A percentile compares a stretch with the other conserved stretches of the same genome.
These are phyloP conservation scores for Loris lydekkerianus DNA, from an alignment of 2,797 vertebrate species.

Conservation along the genomic window DNA sequence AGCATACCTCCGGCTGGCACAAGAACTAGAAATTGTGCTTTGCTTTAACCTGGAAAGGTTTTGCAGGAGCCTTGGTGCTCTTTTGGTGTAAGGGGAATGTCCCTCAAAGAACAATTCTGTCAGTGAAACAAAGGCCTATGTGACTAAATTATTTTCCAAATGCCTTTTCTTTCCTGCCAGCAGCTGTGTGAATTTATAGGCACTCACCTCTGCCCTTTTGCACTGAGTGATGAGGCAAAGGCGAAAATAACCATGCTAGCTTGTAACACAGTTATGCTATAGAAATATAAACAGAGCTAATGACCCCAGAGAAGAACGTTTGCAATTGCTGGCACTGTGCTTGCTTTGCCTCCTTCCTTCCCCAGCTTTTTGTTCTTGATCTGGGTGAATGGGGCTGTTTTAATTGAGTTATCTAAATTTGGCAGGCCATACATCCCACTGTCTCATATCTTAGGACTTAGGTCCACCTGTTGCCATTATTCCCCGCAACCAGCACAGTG, in stretches of 20 bases:
- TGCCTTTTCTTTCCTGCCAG: conserved; percentile 68
- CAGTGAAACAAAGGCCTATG: conserved; percentile 62
- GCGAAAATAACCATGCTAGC: conserved; percentile 71
- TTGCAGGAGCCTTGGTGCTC: conserved; percentile 65
- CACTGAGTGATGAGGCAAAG: conserved; percentile 74
- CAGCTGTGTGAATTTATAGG: conserved; percentile 81
- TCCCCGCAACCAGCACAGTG: conserved; percentile 46
- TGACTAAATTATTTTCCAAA: conserved; percentile 75
- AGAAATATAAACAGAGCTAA: conserved; percentile 72
- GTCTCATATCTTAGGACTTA: conserved; percentile 78
- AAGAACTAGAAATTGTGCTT: conserved; percentile 79
- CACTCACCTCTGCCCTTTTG: conserved; percentile 72
- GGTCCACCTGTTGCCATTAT: conserved; percentile 82
- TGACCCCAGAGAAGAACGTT: conserved; percentile 80
- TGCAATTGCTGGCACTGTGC: conserved; percentile 71
- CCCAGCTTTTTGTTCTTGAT: conserved; percentile 26
- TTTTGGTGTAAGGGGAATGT: conserved; percentile 35
- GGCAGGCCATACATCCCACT: conserved; percentile 72
- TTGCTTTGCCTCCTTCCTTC: neutral
- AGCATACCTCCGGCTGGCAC: conserved; percentile 78
- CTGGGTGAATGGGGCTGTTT: conserved; percentile 50
- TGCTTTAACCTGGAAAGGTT: conserved; percentile 77
- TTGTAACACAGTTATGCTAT: conserved; percentile 75
- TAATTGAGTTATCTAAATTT: conserved; percentile 80
- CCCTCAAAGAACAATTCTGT: conserved; percentile 65